A percentile compares a stretch with the other conserved stretches of the same genome.
Conservation (phyloP, 2,888 invertebrate genomes). For the Eutolmus rufibarbis region DNA sequence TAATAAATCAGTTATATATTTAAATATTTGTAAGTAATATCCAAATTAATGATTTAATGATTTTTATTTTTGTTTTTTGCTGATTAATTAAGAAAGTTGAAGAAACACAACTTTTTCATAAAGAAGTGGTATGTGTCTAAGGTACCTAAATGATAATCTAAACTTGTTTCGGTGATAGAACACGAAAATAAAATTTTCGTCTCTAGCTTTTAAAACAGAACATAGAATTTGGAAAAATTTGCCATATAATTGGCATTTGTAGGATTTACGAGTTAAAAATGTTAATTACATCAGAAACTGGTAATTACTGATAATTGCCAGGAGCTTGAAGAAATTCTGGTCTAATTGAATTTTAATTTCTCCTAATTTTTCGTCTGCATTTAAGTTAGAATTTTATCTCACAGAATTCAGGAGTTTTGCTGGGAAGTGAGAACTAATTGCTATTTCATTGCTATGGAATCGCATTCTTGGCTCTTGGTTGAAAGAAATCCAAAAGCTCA, state of each 20-base stretch:
- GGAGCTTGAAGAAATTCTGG: background rate
- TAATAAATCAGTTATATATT: no score
- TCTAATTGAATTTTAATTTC: constrained; percentile 36
- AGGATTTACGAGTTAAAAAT: background rate
- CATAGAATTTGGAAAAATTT: background rate
- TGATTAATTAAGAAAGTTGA: no score
- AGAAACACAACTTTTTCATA: background rate
- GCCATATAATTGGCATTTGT: background rate
- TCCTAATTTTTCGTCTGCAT: constrained; percentile 11
- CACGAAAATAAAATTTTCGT: background rate
- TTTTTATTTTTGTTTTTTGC: no score
- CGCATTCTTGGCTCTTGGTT: background rate
- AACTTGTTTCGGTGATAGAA: background rate
- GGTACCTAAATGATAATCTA: background rate
- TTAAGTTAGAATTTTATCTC: background rate
- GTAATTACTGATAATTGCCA: constrained; percentile 26
- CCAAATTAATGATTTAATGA: no score
- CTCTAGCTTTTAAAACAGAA: background rate
- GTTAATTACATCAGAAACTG: constrained; percentile 18
- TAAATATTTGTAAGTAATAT: no score
- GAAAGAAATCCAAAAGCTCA: background rate
- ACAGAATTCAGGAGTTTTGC: background rate
- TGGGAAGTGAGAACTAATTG: constrained; percentile 18
- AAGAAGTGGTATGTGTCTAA: background rate
- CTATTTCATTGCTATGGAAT: background rate